Percentiles rank a stretch among this genome's conserved stretches.
phyloP scores from a whole-genome alignment of 1,140 invertebrate genomes.

The Akabosia matsudoensis region DNA sequence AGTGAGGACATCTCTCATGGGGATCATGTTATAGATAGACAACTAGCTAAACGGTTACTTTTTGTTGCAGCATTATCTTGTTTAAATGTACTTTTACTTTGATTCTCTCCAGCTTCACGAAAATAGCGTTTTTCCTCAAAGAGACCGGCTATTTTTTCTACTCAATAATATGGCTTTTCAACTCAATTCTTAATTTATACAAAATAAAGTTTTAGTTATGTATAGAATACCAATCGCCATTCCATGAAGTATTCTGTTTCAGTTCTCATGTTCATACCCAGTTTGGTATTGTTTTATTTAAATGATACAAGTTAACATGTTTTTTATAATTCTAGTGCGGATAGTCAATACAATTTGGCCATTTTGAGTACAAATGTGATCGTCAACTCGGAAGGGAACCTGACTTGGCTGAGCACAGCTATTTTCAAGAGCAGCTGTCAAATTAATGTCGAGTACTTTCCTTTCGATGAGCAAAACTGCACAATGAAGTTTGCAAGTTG shows the following conservation, averaged over 20 bases:
- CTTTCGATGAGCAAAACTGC: constrained; percentile 56
- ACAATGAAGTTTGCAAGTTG: constrained; percentile 49
- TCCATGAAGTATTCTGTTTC: too few relatives aligned
- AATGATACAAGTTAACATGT: not conserved
- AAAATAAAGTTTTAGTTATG: too few relatives aligned
- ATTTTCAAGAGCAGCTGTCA: constrained; percentile 53
- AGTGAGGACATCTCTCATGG: not conserved
- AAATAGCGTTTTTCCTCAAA: too few relatives aligned
- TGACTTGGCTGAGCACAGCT: constrained; percentile 51
- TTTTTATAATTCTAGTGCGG: constrained; percentile 49
- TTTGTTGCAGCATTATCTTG: too few relatives aligned
- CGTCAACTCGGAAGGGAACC: constrained; percentile 51
- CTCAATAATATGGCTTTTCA: too few relatives aligned
- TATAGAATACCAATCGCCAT: too few relatives aligned
- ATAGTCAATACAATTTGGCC: constrained; percentile 52
- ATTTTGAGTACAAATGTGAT: constrained; percentile 53
- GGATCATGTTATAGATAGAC: not conserved
- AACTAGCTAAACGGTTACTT: too few relatives aligned
- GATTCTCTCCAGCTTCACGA: too few relatives aligned
- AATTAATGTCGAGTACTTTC: constrained; percentile 57
- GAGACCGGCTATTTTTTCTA: too few relatives aligned
- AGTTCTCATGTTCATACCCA: not conserved
- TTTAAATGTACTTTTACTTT: too few relatives aligned
- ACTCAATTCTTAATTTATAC: too few relatives aligned
- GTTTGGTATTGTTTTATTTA: not conserved